Conservation (phyloP, 2,797 vertebrate species). For the Microtus obscurus region DNA sequence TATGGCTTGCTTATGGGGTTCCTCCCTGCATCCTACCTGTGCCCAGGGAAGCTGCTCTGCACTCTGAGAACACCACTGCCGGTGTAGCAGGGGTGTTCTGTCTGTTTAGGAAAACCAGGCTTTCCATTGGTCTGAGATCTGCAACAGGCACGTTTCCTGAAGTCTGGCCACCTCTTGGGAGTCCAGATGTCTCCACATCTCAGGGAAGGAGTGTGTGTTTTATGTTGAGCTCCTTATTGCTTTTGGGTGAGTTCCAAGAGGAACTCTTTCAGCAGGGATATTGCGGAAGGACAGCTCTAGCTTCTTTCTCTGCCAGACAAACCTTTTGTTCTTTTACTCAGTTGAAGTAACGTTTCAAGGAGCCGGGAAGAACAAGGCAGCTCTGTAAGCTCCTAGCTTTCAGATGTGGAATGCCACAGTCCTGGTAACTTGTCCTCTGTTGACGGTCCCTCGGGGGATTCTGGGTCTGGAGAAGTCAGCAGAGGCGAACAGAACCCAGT, state of each 20-base stretch:
- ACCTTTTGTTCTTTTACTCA: neutral
- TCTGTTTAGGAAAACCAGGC: neutral
- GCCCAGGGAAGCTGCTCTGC: neutral
- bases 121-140: neutral
- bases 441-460: neutral
- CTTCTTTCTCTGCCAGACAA: slow-evolving; percentile 44
- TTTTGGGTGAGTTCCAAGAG: slow-evolving; percentile 61
- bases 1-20: neutral
- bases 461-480: neutral
- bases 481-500: no score
- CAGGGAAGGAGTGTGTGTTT: neutral
- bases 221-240: neutral
- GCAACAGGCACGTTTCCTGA: neutral
- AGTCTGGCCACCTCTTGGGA: neutral
- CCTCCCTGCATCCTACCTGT: neutral
- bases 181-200: neutral
- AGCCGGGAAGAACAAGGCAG: neutral
- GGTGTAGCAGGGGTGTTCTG: neutral
- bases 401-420: neutral
- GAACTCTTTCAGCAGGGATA: slow-evolving; percentile 44
- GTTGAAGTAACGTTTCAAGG: neutral
- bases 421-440: neutral
- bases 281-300: neutral
- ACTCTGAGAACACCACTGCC: neutral
- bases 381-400: slow-evolving; percentile 6